Percentiles rank a stretch among this genome's conserved stretches.
phyloP scores from a whole-genome alignment of 1,140 invertebrate species.

The Mycetomoellerius zeteki region DNA sequence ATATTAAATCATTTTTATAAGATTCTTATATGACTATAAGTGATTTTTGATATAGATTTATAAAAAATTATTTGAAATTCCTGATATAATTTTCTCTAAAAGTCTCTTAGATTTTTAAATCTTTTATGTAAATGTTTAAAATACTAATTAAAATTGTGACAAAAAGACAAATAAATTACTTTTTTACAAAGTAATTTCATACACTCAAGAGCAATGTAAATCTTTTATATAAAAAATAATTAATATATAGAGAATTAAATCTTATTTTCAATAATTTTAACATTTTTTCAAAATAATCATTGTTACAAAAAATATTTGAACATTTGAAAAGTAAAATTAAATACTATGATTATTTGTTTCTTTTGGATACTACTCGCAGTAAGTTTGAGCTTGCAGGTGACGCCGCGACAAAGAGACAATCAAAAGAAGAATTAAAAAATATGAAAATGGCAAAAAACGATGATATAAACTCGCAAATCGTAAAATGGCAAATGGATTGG shows the following conservation, averaged over 20 bases:
- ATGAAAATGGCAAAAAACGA: not conserved
- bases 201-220: not conserved
- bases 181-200: not conserved
- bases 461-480: slow-evolving; percentile 8
- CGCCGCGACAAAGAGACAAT: not conserved
- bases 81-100: not conserved
- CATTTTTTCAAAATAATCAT: not conserved
- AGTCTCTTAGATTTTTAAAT: too few relatives aligned
- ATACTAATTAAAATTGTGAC: not conserved
- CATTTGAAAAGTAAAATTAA: slow-evolving; percentile 18
- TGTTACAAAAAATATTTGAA: not conserved
- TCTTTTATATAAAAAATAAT: not conserved
- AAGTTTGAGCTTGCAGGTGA: slow-evolving; percentile 72
- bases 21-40: too few relatives aligned
- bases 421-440: not conserved
- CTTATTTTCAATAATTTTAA: not conserved
- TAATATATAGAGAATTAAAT: not conserved
- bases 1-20: not conserved
- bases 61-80: not conserved
- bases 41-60: not conserved
- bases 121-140: not conserved
- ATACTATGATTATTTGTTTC: not conserved
- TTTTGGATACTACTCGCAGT: slow-evolving; percentile 64
- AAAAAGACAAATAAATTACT: not conserved
- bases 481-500: slow-evolving; percentile 41